Conservation (phyloP, 2,888 invertebrate species). For the Drosophila austrosaltans region DNA sequence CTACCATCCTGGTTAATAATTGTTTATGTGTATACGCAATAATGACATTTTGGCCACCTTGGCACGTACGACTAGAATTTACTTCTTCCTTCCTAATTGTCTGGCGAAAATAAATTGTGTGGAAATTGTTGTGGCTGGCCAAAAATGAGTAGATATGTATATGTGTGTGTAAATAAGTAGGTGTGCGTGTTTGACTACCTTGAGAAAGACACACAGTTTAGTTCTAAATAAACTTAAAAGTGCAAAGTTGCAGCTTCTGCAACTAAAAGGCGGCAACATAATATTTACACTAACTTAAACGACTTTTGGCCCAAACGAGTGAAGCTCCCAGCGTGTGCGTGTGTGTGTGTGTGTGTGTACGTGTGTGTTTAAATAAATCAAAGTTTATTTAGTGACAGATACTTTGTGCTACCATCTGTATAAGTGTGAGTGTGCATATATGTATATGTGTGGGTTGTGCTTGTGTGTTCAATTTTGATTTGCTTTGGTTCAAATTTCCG, state of each 20-base stretch:
- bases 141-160: conserved; percentile 10
- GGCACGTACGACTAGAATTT: conserved; percentile 34
- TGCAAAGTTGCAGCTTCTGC: conserved; percentile 45
- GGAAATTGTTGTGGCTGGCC: conserved; percentile 38
- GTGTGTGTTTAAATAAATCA: conserved; percentile 74
- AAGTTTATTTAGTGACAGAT: conserved; percentile 73
- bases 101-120: conserved; percentile 42
- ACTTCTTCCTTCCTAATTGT: conserved; percentile 49
- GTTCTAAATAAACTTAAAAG: conserved; percentile 52
- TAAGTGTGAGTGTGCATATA: neutral
- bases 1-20: conserved; percentile 1
- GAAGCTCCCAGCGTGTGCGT: conserved; percentile 32
- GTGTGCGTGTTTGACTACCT: conserved; percentile 26
- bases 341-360: conserved; percentile 19
- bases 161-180: conserved; percentile 8
- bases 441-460: conserved; percentile 3
- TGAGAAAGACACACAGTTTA: conserved; percentile 43
- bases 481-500: conserved; percentile 65
- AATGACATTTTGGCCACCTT: conserved; percentile 35
- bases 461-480: conserved; percentile 61
- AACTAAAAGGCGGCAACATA: conserved; percentile 36
- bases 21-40: conserved; percentile 15
- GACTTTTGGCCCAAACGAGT: conserved; percentile 50
- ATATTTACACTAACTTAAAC: conserved; percentile 60
- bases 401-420: conserved; percentile 35